phyloP scores from a whole-genome alignment of 1,140 invertebrate species.

The Nebria ingens region DNA sequence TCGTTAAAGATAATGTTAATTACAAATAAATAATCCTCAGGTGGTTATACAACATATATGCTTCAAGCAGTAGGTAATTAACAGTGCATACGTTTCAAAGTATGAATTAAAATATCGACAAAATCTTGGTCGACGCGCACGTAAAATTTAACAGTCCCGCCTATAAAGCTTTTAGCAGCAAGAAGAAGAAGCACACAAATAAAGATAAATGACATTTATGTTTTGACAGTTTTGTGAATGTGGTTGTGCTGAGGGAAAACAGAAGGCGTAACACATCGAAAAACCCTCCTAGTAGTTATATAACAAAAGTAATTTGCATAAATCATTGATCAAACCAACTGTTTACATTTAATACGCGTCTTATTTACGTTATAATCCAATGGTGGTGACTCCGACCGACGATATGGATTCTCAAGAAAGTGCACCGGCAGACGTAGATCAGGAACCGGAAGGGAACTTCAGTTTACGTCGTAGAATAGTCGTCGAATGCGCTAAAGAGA shows the following conservation, averaged over 20 bases:
- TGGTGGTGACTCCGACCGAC: background rate
- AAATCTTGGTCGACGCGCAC: too few species aligned
- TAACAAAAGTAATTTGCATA: background rate
- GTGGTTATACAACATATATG: too few species aligned
- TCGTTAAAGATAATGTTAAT: too few species aligned
- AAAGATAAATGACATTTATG: background rate
- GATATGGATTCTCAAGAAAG: background rate
- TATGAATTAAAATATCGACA: too few species aligned
- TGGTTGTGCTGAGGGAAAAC: background rate
- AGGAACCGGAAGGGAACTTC: slow-evolving; percentile 11
- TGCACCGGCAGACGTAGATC: background rate
- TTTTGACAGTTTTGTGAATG: slow-evolving; percentile 3
- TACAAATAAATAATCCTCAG: too few species aligned
- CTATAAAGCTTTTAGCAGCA: too few species aligned
- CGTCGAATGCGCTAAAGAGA: slow-evolving; percentile 50
- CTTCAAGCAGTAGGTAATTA: too few species aligned
- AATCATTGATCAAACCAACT: background rate
- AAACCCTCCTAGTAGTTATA: background rate
- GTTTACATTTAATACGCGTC: background rate
- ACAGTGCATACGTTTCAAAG: too few species aligned
- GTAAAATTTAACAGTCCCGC: too few species aligned
- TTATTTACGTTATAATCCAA: background rate
- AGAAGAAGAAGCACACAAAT: background rate
- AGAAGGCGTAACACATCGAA: background rate
- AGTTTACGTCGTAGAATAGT: slow-evolving; percentile 43